These are phyloP conservation scores for Megaceryle alcyon DNA, from an alignment of 2,797 vertebrate species.

Conservation along the genomic window DNA sequence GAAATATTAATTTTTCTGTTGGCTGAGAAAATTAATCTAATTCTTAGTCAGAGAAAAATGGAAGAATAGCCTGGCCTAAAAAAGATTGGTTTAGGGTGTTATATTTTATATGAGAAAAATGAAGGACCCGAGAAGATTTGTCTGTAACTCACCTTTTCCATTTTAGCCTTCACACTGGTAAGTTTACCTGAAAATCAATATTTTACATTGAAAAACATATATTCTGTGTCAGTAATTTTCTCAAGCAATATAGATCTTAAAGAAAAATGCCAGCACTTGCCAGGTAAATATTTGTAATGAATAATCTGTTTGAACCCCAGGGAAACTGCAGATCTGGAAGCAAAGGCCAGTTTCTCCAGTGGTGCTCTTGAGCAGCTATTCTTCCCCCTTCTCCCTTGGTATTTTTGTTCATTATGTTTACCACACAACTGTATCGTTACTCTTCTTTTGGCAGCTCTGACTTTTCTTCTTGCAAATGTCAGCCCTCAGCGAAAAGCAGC, in stretches of 20 bases:
- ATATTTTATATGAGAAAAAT: constrained; percentile 1
- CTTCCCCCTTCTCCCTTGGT: background rate
- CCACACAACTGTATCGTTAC: background rate
- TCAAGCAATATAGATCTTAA: constrained; percentile 21
- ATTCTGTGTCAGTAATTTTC: background rate
- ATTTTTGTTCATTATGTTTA: background rate
- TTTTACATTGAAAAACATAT: background rate
- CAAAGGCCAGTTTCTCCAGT: background rate
- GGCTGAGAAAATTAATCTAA: background rate
- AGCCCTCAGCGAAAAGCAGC: background rate
- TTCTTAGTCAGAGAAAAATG: constrained; percentile 12
- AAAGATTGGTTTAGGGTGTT: background rate
- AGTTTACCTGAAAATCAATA: constrained; percentile 47
- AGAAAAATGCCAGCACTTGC: constrained; percentile 21
- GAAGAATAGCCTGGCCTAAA: background rate
- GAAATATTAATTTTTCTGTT: background rate
- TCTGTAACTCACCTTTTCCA: constrained; percentile 1
- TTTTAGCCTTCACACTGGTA: constrained; percentile 23
- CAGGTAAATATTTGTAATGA: constrained; percentile 46
- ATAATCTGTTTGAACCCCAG: background rate
- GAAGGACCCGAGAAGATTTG: background rate
- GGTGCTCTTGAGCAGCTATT: background rate
- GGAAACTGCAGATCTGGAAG: background rate
- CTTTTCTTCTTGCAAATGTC: constrained; percentile 14
- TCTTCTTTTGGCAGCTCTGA: constrained; percentile 12